Percentiles rank a stretch among this genome's conserved stretches.
Evolutionary conservation across 1,140 invertebrate genomes (phyloP).

Genomic region (Apis mellifera): DNA sequence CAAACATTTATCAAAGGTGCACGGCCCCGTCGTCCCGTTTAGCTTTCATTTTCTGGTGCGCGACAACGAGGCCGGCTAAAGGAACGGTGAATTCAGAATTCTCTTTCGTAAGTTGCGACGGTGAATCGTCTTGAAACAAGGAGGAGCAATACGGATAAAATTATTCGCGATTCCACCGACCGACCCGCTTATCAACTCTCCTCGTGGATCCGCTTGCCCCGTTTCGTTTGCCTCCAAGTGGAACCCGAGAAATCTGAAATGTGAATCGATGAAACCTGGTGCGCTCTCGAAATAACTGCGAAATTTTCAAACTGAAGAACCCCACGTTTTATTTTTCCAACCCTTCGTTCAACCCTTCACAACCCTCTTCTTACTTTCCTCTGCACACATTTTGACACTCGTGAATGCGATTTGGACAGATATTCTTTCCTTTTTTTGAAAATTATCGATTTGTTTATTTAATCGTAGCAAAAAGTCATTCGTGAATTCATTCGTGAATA

Average conservation of each 20-base stretch:
- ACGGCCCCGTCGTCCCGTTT: slow-evolving; percentile 23
- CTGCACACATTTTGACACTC: background rate
- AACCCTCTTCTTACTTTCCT: background rate
- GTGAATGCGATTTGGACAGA: too few relatives aligned
- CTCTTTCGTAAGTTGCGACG: slow-evolving; percentile 15
- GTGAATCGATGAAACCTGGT: slow-evolving; percentile 1
- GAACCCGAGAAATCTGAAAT: background rate
- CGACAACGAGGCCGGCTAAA: slow-evolving; percentile 2
- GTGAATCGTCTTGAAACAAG: slow-evolving; percentile 31
- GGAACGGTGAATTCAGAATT: slow-evolving; percentile 10
- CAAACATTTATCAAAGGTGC: slow-evolving; percentile 40
- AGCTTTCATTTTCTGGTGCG: slow-evolving; percentile 16
- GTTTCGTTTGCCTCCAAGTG: background rate
- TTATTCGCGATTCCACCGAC: slow-evolving; percentile 26
- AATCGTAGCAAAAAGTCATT: too few relatives aligned
- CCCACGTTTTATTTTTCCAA: slow-evolving; percentile 9
- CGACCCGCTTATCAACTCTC: slow-evolving; percentile 3
- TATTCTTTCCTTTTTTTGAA: too few relatives aligned
- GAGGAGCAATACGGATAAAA: slow-evolving; percentile 16
- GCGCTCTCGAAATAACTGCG: slow-evolving; percentile 26
- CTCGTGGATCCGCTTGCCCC: background rate
- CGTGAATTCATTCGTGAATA: too few relatives aligned
- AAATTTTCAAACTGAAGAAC: slow-evolving; percentile 38
- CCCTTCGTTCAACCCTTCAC: background rate
- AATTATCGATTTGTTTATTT: too few relatives aligned